These are phyloP conservation scores for Listrodromus nycthemerus DNA, from an alignment of 2,888 invertebrate genomes.

Conservation along the genomic window DNA sequence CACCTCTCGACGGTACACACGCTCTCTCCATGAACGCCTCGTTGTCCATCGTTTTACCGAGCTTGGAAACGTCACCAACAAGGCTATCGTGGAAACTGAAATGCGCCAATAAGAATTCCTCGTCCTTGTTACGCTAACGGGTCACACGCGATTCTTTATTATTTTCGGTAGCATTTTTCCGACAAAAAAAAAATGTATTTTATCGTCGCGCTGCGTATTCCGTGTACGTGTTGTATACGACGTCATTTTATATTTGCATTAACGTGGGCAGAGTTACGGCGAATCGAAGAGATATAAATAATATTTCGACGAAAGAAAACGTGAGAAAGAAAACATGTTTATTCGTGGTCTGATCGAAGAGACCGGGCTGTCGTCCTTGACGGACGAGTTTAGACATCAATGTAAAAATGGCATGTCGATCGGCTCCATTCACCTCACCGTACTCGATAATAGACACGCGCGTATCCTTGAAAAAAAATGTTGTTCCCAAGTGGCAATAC, in stretches of 20 bases:
- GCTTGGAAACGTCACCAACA: conserved; percentile 5
- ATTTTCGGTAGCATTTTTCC: no score
- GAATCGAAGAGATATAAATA: conserved; percentile 10
- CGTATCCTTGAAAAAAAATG: background rate
- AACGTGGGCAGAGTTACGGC: background rate
- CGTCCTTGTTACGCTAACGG: background rate
- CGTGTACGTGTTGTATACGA: no score
- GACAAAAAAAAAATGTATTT: no score
- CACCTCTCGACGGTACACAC: conserved; percentile 16
- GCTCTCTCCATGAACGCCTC: background rate
- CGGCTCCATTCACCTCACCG: conserved; percentile 34
- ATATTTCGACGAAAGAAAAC: conserved; percentile 13
- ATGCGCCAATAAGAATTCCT: conserved; percentile 2
- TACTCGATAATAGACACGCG: conserved; percentile 2
- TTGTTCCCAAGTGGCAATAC: background rate
- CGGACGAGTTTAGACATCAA: conserved; percentile 58
- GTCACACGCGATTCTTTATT: background rate
- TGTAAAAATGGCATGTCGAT: conserved; percentile 54
- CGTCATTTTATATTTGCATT: conserved; percentile 1
- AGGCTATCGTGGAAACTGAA: background rate
- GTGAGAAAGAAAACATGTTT: conserved; percentile 45
- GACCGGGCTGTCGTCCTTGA: conserved; percentile 46
- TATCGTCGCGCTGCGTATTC: no score
- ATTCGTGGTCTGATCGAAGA: conserved; percentile 61
- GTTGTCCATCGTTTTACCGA: background rate